phyloP scores from a whole-genome alignment of 2,888 invertebrate species.

The Galerucella calmariensis region DNA sequence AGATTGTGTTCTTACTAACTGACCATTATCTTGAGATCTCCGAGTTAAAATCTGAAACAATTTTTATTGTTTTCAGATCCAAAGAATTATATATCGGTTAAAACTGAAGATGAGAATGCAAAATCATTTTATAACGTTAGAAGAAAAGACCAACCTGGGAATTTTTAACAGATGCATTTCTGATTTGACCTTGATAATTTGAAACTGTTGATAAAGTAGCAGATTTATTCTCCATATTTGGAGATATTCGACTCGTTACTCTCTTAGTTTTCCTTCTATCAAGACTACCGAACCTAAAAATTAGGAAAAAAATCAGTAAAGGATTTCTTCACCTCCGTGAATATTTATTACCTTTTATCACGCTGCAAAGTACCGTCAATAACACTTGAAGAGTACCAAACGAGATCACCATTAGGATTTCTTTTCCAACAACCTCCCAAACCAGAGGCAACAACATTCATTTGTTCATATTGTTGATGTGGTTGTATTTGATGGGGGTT shows the following conservation, averaged over 20 bases:
- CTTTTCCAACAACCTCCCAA: constrained; percentile 64
- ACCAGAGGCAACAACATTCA: constrained; percentile 56
- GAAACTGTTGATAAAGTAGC: constrained; percentile 58
- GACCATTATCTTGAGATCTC: constrained; percentile 60
- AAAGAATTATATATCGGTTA: not conserved
- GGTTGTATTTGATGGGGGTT: constrained; percentile 62
- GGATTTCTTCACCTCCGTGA: not conserved
- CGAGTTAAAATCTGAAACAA: constrained; percentile 53
- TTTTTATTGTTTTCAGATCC: not conserved
- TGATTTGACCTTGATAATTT: constrained; percentile 55
- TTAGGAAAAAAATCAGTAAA: not conserved
- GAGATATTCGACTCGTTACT: constrained; percentile 60
- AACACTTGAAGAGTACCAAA: constrained; percentile 60
- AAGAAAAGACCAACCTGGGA: constrained; percentile 52
- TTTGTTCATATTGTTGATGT: constrained; percentile 63
- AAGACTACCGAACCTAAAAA: constrained; percentile 69
- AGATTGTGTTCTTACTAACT: constrained; percentile 70
- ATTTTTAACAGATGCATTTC: constrained; percentile 56
- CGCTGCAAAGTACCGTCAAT: constrained; percentile 59
- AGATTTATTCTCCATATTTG: constrained; percentile 60
- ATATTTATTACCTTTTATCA: constrained; percentile 58
- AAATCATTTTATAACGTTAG: too few species aligned
- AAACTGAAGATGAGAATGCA: too few species aligned
- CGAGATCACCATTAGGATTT: constrained; percentile 60
- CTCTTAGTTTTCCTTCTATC: constrained; percentile 69